These are phyloP conservation scores for Mobula birostris DNA, from an alignment of 2,113 vertebrate species.

Conservation along the genomic window DNA sequence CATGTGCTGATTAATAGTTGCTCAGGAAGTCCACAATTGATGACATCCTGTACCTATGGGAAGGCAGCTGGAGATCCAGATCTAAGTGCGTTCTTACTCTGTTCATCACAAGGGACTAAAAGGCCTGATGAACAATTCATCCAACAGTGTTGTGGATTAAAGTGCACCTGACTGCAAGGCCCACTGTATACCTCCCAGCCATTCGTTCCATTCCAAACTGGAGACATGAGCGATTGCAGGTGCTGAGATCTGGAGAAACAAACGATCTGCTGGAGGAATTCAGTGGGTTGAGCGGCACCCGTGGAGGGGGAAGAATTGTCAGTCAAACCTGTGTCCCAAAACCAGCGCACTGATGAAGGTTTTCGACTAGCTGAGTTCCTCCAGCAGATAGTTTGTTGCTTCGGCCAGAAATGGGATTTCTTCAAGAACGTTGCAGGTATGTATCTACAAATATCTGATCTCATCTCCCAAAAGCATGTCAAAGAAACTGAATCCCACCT, in stretches of 20 bases:
- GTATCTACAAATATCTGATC: background rate
- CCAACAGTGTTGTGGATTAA: background rate
- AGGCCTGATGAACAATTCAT: background rate
- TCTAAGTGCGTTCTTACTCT: background rate
- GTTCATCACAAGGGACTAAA: too few relatives aligned
- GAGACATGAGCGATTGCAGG: too few relatives aligned
- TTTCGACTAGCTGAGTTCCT: too few relatives aligned
- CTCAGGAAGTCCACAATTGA: too few relatives aligned
- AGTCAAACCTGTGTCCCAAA: too few relatives aligned
- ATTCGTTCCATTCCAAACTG: background rate
- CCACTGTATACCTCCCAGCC: background rate
- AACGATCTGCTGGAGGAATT: too few relatives aligned
- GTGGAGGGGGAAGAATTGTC: too few relatives aligned
- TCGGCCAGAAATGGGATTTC: background rate
- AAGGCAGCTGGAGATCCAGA: background rate
- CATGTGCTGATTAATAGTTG: too few relatives aligned
- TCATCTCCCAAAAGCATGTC: background rate
- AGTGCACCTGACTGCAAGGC: background rate
- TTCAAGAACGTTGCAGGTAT: background rate
- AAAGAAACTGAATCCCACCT: background rate
- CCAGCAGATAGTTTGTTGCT: too few relatives aligned
- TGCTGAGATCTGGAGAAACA: too few relatives aligned
- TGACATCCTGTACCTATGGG: background rate
- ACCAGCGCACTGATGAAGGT: too few relatives aligned
- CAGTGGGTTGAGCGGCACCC: too few relatives aligned